Base-by-base conservation (phyloP, 2,888 invertebrate species). In the Dione juno region DNA sequence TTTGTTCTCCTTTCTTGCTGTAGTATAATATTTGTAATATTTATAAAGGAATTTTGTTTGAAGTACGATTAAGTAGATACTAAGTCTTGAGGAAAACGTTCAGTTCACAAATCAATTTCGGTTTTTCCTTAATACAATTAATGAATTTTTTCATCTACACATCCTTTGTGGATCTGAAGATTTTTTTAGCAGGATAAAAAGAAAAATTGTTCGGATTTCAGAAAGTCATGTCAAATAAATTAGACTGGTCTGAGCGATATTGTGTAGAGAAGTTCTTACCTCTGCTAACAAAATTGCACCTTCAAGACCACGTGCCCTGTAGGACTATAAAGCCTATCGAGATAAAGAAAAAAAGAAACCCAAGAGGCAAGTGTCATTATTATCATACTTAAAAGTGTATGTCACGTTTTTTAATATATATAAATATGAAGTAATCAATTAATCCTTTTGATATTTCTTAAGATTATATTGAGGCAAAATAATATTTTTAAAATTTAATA, bases 241-340 rank as follows among this genome's bases (percentile, higher is more conserved):
- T 97, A 66, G 94, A 94, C 75, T 97, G 97, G 97, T 94, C 95
- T 3, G 95, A 96, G 80, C 93, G 95, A 41, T 97, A 97, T 82
- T 94, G 96, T 50, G 95, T 97, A 75, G 95, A 96, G 79, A 97
- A 97, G 84, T 95, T 97, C 76, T 90, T 97, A 70, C 96, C 97
- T 0, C 82, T 97, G 54, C 83, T 96, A 28, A 96, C 96, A 0
- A 94, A 97, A 77, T 97, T 97, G 97, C 96, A 97, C 80, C 86
- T 96, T 37, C 84, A 94, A 73, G 91, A 88, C n/a, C 72, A 80
- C 16, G 85, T 92, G 1, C 78, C 84, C 6, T 78, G 78, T 69
- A 85, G 83, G 73, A 88, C 90, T 50, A 80, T 93, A 14, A 80
- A 82, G 73, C 90, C 92, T 6, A 73, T 80, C 28, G 70, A 76